Conservation (phyloP, 37 sponge, comb jelly and placozoan genomes). For the Cliona cf. orientalis region DNA sequence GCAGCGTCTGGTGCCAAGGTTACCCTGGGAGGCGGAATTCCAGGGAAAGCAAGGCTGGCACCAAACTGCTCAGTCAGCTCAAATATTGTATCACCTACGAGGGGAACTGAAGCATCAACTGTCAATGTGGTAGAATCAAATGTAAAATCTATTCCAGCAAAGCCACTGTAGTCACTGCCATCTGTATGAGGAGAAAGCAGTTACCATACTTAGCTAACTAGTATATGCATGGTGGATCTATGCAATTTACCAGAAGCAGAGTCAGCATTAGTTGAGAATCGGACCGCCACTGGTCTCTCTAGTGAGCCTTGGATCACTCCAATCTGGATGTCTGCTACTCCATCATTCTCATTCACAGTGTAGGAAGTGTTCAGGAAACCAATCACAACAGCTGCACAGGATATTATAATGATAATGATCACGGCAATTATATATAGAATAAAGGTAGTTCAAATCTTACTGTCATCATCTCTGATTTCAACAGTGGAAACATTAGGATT, state of each 20-base stretch:
- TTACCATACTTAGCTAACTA: no score
- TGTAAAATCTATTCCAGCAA: no score
- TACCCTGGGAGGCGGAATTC: no score
- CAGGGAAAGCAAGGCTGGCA: no score
- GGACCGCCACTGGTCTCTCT: not conserved
- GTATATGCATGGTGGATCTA: no score
- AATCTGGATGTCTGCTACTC: not conserved
- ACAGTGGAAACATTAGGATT: not conserved
- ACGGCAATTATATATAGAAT: not conserved
- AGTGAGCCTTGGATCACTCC: not conserved
- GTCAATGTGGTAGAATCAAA: no score
- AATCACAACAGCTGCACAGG: not conserved
- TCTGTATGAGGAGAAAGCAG: no score
- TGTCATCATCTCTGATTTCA: conserved; percentile 19
- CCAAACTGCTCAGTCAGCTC: no score
- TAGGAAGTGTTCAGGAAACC: not conserved
- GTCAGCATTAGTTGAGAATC: not conserved
- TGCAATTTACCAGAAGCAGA: not conserved
- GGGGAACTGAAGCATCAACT: no score
- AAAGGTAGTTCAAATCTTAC: not conserved
- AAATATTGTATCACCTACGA: no score
- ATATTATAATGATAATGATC: no score
- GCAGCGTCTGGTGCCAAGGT: not conserved
- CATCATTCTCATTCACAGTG: conserved; percentile 3
- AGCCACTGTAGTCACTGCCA: no score